Conservation (phyloP, 1,140 invertebrate genomes). For the Diorhabda elongata region DNA sequence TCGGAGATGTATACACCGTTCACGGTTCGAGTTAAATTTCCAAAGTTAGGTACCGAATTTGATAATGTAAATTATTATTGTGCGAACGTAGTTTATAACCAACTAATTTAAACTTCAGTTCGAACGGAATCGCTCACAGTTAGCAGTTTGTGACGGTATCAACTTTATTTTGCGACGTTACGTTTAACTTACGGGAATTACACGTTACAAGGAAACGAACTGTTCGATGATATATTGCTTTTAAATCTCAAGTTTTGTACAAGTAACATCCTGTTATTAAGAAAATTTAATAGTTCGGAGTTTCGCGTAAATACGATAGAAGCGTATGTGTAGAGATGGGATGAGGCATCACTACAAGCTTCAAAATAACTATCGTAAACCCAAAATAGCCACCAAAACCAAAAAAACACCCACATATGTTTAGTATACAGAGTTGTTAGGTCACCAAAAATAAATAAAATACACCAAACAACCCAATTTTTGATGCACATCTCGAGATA, state of each 20-base stretch:
- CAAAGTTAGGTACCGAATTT: conserved; percentile 10
- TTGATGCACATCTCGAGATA: no score
- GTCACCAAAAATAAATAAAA: no score
- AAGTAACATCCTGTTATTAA: no score
- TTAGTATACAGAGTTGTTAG: no score
- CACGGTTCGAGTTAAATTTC: conserved; percentile 15
- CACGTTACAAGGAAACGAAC: neutral
- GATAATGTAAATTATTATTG: conserved; percentile 20
- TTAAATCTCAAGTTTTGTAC: neutral
- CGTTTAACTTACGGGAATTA: neutral
- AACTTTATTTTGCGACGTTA: conserved; percentile 4
- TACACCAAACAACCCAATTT: no score
- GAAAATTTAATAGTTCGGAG: no score
- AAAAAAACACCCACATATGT: no score
- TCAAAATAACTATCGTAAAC: no score
- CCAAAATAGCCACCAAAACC: no score
- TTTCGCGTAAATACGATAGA: no score
- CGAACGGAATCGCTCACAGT: conserved; percentile 4
- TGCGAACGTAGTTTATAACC: conserved; percentile 16
- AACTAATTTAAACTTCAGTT: conserved; percentile 17
- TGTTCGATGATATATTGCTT: neutral
- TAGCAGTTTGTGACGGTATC: neutral
- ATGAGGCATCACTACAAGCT: no score
- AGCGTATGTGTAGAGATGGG: no score
- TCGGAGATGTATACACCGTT: neutral